These are phyloP conservation scores for Periophthalmus magnuspinnatus DNA, from an alignment of 2,797 vertebrate species.

Conservation along the genomic window DNA sequence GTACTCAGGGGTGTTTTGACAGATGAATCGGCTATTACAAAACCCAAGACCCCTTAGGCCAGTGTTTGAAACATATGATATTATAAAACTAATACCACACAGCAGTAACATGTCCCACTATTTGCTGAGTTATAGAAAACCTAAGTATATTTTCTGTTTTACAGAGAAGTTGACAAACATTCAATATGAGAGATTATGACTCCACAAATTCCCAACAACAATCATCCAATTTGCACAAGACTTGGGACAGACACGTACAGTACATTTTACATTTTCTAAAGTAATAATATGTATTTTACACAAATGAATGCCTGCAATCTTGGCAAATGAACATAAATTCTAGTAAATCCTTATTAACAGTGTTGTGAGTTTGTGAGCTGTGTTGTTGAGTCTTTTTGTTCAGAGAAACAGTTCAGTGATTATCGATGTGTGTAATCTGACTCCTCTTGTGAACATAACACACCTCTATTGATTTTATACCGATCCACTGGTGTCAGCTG, in stretches of 20 bases:
- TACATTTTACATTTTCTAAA: too few relatives aligned
- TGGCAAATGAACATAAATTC: not conserved
- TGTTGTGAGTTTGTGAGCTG: not conserved
- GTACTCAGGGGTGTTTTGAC: not conserved
- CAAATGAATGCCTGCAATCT: not conserved
- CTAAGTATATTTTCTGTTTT: not conserved
- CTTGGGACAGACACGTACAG: not conserved
- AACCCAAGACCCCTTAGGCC: not conserved
- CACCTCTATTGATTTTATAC: conserved; percentile 7
- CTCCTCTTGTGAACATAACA: conserved; percentile 10
- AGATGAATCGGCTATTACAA: not conserved
- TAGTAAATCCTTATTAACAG: not conserved
- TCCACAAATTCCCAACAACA: not conserved
- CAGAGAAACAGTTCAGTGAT: not conserved
- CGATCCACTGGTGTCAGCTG: conserved; percentile 9
- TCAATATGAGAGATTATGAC: not conserved
- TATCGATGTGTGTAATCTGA: conserved; percentile 11
- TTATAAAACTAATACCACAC: not conserved
- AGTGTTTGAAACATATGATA: not conserved
- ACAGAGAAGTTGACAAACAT: not conserved
- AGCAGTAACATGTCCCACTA: not conserved
- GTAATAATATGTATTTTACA: not conserved
- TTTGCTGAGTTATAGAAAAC: not conserved
- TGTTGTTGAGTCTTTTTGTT: not conserved
- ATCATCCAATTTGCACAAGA: not conserved